Percentiles rank a stretch among this genome's conserved stretches.
These are phyloP conservation scores for Baccha elongata DNA, from an alignment of 2,888 invertebrate genomes.

Conservation along the genomic window DNA sequence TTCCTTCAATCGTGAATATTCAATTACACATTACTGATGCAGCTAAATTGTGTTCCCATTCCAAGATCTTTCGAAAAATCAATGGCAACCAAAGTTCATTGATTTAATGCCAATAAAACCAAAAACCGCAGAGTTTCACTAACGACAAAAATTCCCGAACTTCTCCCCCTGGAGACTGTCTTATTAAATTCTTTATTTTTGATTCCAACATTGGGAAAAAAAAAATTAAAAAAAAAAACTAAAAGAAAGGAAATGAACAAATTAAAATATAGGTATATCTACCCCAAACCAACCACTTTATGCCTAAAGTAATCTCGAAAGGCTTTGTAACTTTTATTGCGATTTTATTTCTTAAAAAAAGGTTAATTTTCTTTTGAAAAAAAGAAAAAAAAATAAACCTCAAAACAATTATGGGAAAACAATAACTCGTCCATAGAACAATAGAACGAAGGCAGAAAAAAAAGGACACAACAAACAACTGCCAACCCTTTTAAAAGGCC, in stretches of 20 bases:
- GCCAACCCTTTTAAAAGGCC: constrained; percentile 24
- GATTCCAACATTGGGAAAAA: constrained; percentile 13
- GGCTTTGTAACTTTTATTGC: constrained; percentile 46
- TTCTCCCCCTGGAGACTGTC: not conserved
- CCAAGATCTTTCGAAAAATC: not conserved
- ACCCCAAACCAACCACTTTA: constrained; percentile 20
- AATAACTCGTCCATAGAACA: constrained; percentile 36
- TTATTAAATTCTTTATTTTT: constrained; percentile 39
- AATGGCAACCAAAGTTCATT: constrained; percentile 9
- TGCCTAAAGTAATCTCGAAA: constrained; percentile 36
- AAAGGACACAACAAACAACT: constrained; percentile 30
- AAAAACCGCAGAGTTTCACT: not conserved
- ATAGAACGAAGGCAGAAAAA: constrained; percentile 14
- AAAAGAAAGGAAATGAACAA: constrained; percentile 11
- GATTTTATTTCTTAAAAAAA: constrained; percentile 16
- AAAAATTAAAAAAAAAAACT: not conserved
- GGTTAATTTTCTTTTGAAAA: not conserved
- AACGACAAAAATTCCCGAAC: not conserved
- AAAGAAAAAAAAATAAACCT: constrained; percentile 29
- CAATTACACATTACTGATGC: constrained; percentile 18
- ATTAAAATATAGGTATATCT: constrained; percentile 4
- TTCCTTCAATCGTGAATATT: not conserved
- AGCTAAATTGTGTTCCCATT: constrained; percentile 15
- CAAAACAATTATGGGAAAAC: constrained; percentile 59
- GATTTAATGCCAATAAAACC: not conserved